Evolutionary conservation across 2,797 vertebrate genomes (phyloP), one percentile per base, ranked within the genome.

Genomic region (Fratercula arctica): DNA sequence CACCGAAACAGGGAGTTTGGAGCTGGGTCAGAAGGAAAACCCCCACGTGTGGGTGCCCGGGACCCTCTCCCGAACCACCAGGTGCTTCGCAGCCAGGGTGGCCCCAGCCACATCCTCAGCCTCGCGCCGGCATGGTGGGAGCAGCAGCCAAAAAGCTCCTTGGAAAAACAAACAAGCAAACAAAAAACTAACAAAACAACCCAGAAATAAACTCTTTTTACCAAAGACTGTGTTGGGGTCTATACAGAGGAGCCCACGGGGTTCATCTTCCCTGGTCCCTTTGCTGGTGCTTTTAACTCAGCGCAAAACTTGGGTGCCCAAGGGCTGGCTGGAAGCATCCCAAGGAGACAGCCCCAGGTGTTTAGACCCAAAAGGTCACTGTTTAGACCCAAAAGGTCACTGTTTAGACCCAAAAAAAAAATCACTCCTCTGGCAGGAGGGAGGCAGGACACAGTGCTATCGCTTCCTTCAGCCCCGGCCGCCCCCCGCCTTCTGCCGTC

Each of bases 21-120:
- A 57, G 63, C 2, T 21, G 61, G 50, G 12, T n/a, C 23, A 46
- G 66, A 28, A 67, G 46, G 69, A 41, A 54, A 61, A 64, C 5
- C 1, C 4, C 21, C 13, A 16, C 6, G 0, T 9, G 5, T 0
- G 3, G 16, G 17, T 46, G 57, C 41, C 60, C 2, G 1, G 50
- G 6, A 35, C 16, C 33, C 5, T 11, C 31, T 53, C 39, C 19
- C 1, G 1, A 33, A 6, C 14, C 4, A 0, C 15, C 1, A 2
- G 54, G 39, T 43, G 48, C 35, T 67, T 31, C 11, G 29, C 51
- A 85, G 50, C 37, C 1, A 2, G 60, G 37, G 9, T 21, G 51
- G 9, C 8, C 74, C 66, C 78, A 26, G 69, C 2, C 39, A 15
- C 24, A 33, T 16, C 41, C n/a, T 63, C 74, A 35, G 78, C 54